Base-by-base conservation (phyloP, 2,888 invertebrate species). In the Rhabditophanes sp. region DNA sequence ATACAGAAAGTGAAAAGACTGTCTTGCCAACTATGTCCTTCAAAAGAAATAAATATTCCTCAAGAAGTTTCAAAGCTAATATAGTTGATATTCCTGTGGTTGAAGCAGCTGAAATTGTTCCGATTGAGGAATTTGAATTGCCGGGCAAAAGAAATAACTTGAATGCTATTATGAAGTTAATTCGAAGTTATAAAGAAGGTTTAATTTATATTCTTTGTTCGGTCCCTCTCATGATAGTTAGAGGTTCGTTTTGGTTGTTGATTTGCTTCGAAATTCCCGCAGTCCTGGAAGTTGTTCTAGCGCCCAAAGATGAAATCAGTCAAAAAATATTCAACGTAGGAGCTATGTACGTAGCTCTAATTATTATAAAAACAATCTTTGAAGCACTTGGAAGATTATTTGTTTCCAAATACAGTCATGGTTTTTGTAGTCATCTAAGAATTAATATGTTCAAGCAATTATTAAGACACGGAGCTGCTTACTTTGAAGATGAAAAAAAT, bases 231-330 rank as follows among this genome's bases (percentile, higher is more conserved):
- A 59, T 56, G 2, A 46, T 57, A n/a, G 33, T 59, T 5, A 40
- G 59, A 20, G 55, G 56, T 1, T 35, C 55, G 7, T 56, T 60
- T 45, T 55, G 55, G 24, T 39, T 59, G 2, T 42, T 59, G 5
- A 55, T 59, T 11, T 59, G 59, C 36, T 59, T 59, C 44, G 49
- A 59, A 45, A 53, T 59, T 4, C 49, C 59, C 3, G 55, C 56
- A 2, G 48, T 60, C 11, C 35, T 59, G 8, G 59, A 59, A 40
- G 51, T 54, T 18, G 48, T 54, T 4, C 47, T 57, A 30, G 44
- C 44, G 7, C 50, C 56, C 4, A 45, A 41, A n/a, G 50, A 53
- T 6, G 30, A 50, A 18, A 20, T 44, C 9, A 32, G 44, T 0
- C 33, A 41, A 15, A 36, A 48, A 26, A 46, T 59, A 12, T 55